phyloP scores from a whole-genome alignment of 2,113 vertebrate genomes.

The Oncorhynchus tshawytscha region DNA sequence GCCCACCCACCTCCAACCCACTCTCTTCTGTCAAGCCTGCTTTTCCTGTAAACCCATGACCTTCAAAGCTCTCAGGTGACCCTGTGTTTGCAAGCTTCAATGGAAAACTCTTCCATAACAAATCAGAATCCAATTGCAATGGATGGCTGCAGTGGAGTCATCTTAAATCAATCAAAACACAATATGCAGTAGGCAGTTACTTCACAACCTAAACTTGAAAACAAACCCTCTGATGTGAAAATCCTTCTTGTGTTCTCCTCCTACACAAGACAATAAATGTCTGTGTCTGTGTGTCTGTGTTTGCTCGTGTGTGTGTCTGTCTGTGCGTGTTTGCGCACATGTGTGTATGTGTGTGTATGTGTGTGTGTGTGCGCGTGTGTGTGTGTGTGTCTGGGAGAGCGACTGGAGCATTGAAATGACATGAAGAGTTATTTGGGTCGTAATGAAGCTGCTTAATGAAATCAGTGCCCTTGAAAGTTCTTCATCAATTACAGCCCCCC shows the following conservation, averaged over 20 bases:
- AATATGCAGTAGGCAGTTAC: not conserved
- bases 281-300: not conserved
- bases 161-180: not conserved
- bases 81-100: conserved; percentile 49
- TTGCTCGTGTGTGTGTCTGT: not conserved
- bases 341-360: not conserved
- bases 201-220: not conserved
- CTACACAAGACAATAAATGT: not conserved
- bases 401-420: conserved; percentile 68
- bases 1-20: not conserved
- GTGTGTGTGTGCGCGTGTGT: not conserved
- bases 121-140: not conserved
- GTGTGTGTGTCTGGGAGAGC: conserved; percentile 10
- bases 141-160: no score
- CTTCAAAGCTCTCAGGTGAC: conserved; percentile 1
- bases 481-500: conserved; percentile 82
- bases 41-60: not conserved
- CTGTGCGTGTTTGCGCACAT: not conserved
- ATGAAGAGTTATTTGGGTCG: conserved; percentile 80
- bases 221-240: not conserved
- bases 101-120: conserved; percentile 26
- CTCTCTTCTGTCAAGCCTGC: not conserved
- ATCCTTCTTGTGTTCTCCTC: no score
- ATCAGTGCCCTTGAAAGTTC: conserved; percentile 91
- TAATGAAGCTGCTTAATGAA: conserved; percentile 88